A percentile compares a stretch with the other conserved stretches of the same genome.
These are phyloP conservation scores for Laspeyria flexula DNA, from an alignment of 2,888 invertebrate species.

Conservation along the genomic window DNA sequence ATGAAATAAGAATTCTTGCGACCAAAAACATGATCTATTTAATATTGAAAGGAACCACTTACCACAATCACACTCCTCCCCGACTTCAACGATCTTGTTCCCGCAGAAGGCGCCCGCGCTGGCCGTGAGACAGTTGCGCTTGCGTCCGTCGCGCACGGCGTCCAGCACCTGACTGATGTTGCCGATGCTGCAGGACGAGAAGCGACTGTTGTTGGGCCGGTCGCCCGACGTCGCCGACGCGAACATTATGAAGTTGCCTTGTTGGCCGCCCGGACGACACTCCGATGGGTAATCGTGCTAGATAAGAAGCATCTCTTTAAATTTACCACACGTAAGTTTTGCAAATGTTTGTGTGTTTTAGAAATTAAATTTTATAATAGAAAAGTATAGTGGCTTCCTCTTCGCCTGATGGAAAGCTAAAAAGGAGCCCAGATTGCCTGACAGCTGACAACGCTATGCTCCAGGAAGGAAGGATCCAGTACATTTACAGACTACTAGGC, in stretches of 20 bases:
- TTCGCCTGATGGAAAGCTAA: too few species aligned
- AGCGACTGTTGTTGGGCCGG: conserved; percentile 98
- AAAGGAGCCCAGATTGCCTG: too few species aligned
- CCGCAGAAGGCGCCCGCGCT: conserved; percentile 98
- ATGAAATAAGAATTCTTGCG: too few species aligned
- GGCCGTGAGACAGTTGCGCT: conserved; percentile 96
- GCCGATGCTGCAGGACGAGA: conserved; percentile 97
- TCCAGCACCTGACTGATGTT: conserved; percentile 98
- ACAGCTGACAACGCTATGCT: too few species aligned
- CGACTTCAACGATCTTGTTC: conserved; percentile 98
- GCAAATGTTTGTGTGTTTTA: too few species aligned
- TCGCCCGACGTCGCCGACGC: conserved; percentile 99
- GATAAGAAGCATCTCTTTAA: conserved; percentile 42
- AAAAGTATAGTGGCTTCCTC: too few species aligned
- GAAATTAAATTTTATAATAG: too few species aligned
- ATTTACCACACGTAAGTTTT: too few species aligned
- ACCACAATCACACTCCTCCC: conserved; percentile 99
- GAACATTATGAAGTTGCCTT: conserved; percentile 99
- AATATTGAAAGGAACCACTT: conserved; percentile 13
- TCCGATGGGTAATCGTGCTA: conserved; percentile 98
- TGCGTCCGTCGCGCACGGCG: conserved; percentile 95
- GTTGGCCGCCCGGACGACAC: conserved; percentile 95
- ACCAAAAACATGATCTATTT: too few species aligned
- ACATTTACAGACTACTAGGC: too few species aligned
- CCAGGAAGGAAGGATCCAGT: too few species aligned